phyloP scores from a whole-genome alignment of 2,113 vertebrate species.

The Notothenia coriiceps region DNA sequence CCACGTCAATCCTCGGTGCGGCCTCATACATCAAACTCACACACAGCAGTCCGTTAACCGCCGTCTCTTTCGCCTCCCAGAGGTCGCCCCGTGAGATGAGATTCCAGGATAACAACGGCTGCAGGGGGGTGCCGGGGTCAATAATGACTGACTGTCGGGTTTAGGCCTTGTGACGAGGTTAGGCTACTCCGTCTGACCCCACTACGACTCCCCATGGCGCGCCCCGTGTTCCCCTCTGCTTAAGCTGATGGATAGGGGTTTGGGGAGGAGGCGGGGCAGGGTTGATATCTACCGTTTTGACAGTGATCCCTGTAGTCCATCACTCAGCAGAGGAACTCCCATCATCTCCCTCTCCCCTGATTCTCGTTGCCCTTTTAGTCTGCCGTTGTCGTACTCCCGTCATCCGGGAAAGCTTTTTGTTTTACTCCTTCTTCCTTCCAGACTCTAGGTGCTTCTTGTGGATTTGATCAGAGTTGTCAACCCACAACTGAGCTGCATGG shows the following conservation, averaged over 20 bases:
- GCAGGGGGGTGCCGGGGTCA: conserved; percentile 55
- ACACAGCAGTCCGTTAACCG: conserved; percentile 42
- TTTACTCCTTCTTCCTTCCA: conserved; percentile 22
- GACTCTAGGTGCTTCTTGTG: conserved; percentile 16
- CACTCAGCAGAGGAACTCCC: conserved; percentile 46
- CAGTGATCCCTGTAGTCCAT: conserved; percentile 65
- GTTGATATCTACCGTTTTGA: conserved; percentile 58
- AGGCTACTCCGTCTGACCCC: conserved; percentile 32
- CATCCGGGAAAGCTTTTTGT: conserved; percentile 25
- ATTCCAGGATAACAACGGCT: conserved; percentile 62
- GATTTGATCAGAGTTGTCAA: conserved; percentile 26
- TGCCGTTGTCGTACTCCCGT: conserved; percentile 31
- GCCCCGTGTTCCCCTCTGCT: conserved; percentile 29
- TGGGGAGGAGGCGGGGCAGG: not conserved
- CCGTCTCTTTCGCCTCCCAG: conserved; percentile 48
- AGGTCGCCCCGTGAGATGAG: conserved; percentile 51
- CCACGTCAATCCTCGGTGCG: conserved; percentile 54
- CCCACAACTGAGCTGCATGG: conserved; percentile 31
- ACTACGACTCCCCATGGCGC: conserved; percentile 24
- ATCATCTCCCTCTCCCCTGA: conserved; percentile 47
- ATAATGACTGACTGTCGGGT: conserved; percentile 69
- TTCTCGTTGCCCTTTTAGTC: conserved; percentile 51
- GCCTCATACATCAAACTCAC: conserved; percentile 68
- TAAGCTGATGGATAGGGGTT: conserved; percentile 49
- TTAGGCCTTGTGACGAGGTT: conserved; percentile 69